Conservation (phyloP, 2,113 vertebrate genomes). For the Strix aluco region DNA sequence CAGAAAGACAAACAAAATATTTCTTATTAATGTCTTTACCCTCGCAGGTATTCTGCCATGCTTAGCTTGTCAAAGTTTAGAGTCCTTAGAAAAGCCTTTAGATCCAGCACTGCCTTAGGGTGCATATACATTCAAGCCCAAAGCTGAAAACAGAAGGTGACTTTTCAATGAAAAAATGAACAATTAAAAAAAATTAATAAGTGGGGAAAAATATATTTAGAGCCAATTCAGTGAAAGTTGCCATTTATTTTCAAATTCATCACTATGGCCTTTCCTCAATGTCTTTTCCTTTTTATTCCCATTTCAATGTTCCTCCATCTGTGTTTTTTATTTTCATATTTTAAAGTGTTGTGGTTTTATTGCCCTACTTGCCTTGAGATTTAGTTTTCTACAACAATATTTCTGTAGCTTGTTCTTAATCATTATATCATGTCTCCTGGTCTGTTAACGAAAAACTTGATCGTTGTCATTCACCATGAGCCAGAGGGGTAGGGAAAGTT, state of each 20-base stretch:
- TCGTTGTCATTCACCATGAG: not conserved
- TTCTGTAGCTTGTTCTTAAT: not conserved
- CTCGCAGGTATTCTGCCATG: not conserved
- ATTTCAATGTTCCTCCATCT: not conserved
- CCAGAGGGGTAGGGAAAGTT: not conserved
- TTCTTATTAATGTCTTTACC: not conserved
- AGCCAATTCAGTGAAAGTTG: not conserved
- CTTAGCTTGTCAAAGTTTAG: not conserved
- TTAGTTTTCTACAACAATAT: not conserved
- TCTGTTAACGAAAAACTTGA: not conserved
- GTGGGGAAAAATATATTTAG: not conserved
- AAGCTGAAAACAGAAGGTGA: not conserved
- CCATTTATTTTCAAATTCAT: not conserved
- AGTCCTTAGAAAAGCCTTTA: not conserved
- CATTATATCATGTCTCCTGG: not conserved
- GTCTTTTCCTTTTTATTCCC: not conserved
- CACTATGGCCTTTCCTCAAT: not conserved
- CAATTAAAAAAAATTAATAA: not conserved
- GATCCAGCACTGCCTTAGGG: not conserved
- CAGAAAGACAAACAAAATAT: not conserved
- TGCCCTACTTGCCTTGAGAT: not conserved
- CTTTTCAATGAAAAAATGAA: not conserved
- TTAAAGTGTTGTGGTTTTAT: not conserved
- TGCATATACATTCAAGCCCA: not conserved
- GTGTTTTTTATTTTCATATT: not conserved